Evolutionary conservation across 1,140 invertebrate species (phyloP).

Genomic region (Mactra quadrangularis): DNA sequence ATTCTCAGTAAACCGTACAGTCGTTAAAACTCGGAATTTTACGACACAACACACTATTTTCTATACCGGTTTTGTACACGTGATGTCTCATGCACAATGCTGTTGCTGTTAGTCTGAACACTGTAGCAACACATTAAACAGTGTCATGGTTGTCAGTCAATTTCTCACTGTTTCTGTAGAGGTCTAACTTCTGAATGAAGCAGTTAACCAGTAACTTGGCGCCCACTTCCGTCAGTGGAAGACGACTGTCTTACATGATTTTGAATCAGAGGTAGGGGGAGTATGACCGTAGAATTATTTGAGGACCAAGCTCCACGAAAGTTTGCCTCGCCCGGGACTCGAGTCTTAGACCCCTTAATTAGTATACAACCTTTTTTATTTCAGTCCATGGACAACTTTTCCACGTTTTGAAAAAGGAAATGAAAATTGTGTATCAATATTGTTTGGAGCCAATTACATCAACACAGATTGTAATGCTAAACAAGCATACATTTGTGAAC

Average conservation of each 20-base stretch:
- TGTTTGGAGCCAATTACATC: slow-evolving; percentile 48
- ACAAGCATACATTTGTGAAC: slow-evolving; percentile 53
- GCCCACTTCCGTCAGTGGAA: too few relatives aligned
- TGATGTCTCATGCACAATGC: background rate
- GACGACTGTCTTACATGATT: too few relatives aligned
- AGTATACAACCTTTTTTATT: background rate
- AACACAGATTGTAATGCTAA: slow-evolving; percentile 29
- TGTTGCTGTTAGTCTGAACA: background rate
- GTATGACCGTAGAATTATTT: too few relatives aligned
- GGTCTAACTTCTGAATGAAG: too few relatives aligned
- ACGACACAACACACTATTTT: background rate
- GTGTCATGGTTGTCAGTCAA: background rate
- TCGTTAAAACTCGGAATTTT: background rate
- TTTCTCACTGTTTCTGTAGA: too few relatives aligned
- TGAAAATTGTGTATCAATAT: slow-evolving; percentile 51
- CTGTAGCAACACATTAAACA: background rate
- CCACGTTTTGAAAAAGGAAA: slow-evolving; percentile 45
- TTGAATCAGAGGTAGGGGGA: too few relatives aligned
- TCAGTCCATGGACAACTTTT: slow-evolving; percentile 34
- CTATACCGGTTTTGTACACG: background rate
- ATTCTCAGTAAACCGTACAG: background rate
- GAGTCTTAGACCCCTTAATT: too few relatives aligned
- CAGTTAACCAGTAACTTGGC: too few relatives aligned
- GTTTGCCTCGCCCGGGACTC: too few relatives aligned
- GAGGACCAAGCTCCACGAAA: too few relatives aligned